Evolutionary conservation across 35 echinoderm and acorn worm species (phyloP).

Genomic region (Heliocidaris erythrogramma): DNA sequence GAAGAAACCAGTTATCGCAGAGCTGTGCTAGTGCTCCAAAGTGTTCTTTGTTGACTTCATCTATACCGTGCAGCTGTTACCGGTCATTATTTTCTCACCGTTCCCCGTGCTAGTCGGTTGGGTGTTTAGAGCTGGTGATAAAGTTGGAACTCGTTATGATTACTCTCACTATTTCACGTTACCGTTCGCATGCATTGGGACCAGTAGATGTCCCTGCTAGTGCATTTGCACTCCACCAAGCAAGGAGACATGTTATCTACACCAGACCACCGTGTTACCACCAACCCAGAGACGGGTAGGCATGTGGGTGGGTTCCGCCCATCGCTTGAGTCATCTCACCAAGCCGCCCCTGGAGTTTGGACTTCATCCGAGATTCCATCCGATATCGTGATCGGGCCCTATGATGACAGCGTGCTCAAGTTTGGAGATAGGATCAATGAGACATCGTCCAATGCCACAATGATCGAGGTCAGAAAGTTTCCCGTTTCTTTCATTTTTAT

Average conservation of each 20-base stretch:
- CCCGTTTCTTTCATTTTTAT: not conserved
- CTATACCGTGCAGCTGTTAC: conserved; percentile 38
- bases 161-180: conserved; percentile 1
- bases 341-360: not conserved
- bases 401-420: conserved; percentile 34
- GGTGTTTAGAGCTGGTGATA: conserved; percentile 37
- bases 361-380: conserved; percentile 41
- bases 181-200: conserved; percentile 33
- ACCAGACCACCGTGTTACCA: conserved; percentile 25
- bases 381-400: conserved; percentile 34
- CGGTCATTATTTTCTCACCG: conserved; percentile 41
- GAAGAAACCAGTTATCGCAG: conserved; percentile 30
- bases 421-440: conserved; percentile 30
- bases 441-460: not conserved
- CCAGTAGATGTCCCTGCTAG: conserved; percentile 34
- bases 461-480: conserved; percentile 31
- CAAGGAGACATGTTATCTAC: conserved; percentile 26
- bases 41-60: conserved; percentile 52
- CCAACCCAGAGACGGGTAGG: conserved; percentile 26
- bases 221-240: not conserved
- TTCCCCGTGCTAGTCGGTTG: not conserved
- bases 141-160: conserved; percentile 51
- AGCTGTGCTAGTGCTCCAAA: conserved; percentile 39
- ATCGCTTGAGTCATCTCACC: not conserved
- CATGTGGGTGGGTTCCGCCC: conserved; percentile 25